Percentiles rank a stretch among this genome's conserved stretches.
phyloP scores from a whole-genome alignment of 2,113 vertebrate species.

The Scophthalmus maximus region DNA sequence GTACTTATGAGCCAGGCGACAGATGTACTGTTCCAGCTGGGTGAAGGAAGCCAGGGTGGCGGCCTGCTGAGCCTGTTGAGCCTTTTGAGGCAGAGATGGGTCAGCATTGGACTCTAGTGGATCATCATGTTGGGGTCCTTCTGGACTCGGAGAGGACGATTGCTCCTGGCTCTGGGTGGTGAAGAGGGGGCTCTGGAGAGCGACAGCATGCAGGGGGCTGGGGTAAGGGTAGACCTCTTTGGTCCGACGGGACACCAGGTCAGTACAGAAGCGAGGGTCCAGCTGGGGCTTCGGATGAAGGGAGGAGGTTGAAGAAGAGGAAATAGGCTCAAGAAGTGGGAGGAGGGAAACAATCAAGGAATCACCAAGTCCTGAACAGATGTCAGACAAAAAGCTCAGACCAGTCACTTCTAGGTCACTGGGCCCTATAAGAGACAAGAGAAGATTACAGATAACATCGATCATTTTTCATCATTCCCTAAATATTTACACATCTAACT shows the following conservation, averaged over 20 bases:
- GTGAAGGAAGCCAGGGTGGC: slow-evolving; percentile 60
- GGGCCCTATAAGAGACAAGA: slow-evolving; percentile 49
- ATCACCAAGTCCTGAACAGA: slow-evolving; percentile 75
- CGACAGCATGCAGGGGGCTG: slow-evolving; percentile 87
- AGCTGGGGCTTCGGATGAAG: slow-evolving; percentile 69
- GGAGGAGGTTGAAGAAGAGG: slow-evolving; percentile 23
- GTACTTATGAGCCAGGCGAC: slow-evolving; percentile 80
- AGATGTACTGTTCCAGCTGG: slow-evolving; percentile 84
- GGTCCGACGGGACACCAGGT: slow-evolving; percentile 84
- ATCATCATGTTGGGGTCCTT: slow-evolving; percentile 64
- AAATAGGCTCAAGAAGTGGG: slow-evolving; percentile 49
- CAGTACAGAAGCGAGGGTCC: slow-evolving; percentile 82
- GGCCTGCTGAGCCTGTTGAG: too few relatives aligned
- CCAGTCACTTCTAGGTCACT: slow-evolving; percentile 77
- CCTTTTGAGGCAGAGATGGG: slow-evolving; percentile 31
- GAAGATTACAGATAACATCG: slow-evolving; percentile 7
- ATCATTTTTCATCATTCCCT: not conserved
- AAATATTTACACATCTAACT: not conserved
- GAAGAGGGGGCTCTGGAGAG: slow-evolving; percentile 87
- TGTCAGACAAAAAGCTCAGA: slow-evolving; percentile 80
- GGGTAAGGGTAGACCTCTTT: slow-evolving; percentile 87
- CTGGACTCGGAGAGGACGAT: slow-evolving; percentile 56
- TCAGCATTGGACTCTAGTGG: slow-evolving; percentile 19
- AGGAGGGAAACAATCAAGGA: slow-evolving; percentile 65
- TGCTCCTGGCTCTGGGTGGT: slow-evolving; percentile 71